Evolutionary conservation across 2,797 vertebrate species (phyloP), one percentile per base, ranked within the genome.

Genomic region (Periparus ater): DNA sequence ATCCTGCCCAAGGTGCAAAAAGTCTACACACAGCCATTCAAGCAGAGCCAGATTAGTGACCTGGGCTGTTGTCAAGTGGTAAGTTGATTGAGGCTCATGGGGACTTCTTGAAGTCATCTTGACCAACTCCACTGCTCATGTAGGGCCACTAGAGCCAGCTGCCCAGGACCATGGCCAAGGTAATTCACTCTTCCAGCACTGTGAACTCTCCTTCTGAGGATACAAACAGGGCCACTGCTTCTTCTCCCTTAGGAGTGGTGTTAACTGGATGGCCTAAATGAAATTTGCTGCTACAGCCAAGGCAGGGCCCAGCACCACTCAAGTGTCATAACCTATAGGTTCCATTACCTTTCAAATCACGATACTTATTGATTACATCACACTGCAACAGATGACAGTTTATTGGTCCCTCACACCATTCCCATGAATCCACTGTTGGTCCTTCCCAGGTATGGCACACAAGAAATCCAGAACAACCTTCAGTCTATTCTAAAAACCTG

Each of bases 231-330:
- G 38, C 29, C 73, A 71, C 32, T 55, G 45, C 30, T 90, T 22
- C 29, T 58, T 47, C 36, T 88, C 32, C 47, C 38, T 54, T 2
- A 48, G 4, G 5, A 73, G 44, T 0, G 47, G 36, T 0, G 0
- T 20, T 62, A 74, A 50, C 55, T 54, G 36, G 20, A 38, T 23
- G 51, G 30, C 34, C 8, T 27, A 42, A 51, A 63, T 30, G 12
- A 61, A 63, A 30, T 30, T 57, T 75, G 50, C 57, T 61, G 2
- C 51, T 47, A n/a, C 2, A 17, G 83, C 44, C 68, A 93, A 58
- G 0, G 2, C 34, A 61, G 62, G 13, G 45, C 53, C 18, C 77
- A 75, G 12, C 58, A 72, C 11, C 66, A 72, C 17, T 40, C 4
- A 53, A 63, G 34, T 54, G 51, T 30, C 74, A 47, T 5, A 36